These are phyloP conservation scores for Cryptotis parvus DNA, from an alignment of 2,113 vertebrate species.

Conservation along the genomic window DNA sequence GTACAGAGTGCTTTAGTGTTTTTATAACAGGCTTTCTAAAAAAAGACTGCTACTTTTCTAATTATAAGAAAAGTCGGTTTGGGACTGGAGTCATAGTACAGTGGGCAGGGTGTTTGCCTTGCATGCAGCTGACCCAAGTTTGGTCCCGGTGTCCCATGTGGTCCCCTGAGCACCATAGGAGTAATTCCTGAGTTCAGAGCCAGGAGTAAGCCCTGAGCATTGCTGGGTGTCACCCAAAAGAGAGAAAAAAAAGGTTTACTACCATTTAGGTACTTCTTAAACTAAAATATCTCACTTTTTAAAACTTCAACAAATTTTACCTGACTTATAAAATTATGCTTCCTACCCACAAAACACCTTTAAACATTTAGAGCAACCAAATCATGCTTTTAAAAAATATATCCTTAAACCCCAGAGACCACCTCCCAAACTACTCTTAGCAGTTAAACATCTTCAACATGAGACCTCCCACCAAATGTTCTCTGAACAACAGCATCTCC, in stretches of 20 bases:
- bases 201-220: too few relatives aligned
- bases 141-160: too few relatives aligned
- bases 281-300: not conserved
- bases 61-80: too few relatives aligned
- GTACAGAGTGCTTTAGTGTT: not conserved
- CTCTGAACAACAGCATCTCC: not conserved
- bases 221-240: too few relatives aligned
- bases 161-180: too few relatives aligned
- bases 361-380: not conserved
- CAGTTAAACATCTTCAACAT: not conserved
- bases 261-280: not conserved
- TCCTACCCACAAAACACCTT: not conserved
- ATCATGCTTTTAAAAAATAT: too few relatives aligned
- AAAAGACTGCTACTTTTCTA: not conserved
- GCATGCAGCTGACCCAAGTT: too few relatives aligned
- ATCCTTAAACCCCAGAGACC: too few relatives aligned
- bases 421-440: not conserved
- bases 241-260: not conserved
- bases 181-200: too few relatives aligned
- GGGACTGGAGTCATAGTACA: too few relatives aligned
- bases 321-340: constrained; percentile 2
- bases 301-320: not conserved
- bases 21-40: constrained; percentile 22
- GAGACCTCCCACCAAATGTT: not conserved
- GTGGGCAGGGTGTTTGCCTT: too few relatives aligned